Percentiles rank a stretch among this genome's conserved stretches.
phyloP scores from a whole-genome alignment of 2,797 vertebrate genomes.

The Syngnathus rostellatus region DNA sequence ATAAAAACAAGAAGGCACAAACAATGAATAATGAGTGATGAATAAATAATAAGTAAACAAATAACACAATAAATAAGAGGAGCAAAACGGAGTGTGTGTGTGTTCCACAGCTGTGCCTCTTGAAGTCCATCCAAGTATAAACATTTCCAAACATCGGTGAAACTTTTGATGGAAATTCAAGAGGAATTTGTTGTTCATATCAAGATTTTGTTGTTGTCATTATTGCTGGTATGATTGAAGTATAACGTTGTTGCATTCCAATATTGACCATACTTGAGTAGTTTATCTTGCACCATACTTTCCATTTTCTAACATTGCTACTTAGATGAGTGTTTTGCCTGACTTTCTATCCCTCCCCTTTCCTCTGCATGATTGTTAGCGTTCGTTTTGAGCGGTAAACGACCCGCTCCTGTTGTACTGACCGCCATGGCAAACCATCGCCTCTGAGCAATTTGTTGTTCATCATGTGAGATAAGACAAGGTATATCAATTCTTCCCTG shows the following conservation, averaged over 20 bases:
- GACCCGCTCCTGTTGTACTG: conserved; percentile 43
- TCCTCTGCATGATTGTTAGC: conserved; percentile 58
- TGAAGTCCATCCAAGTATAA: too few species aligned
- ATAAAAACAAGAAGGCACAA: too few species aligned
- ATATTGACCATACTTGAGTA: not conserved
- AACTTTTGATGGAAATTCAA: too few species aligned
- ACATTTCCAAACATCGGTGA: too few species aligned
- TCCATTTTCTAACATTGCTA: conserved; percentile 52
- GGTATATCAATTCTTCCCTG: conserved; percentile 23
- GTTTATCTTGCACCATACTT: conserved; percentile 19
- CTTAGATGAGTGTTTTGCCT: conserved; percentile 57
- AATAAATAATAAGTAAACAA: too few species aligned
- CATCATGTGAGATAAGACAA: conserved; percentile 56
- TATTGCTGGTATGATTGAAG: not conserved
- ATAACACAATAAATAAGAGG: too few species aligned
- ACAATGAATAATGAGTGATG: too few species aligned
- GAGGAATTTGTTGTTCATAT: too few species aligned
- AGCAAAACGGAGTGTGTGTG: too few species aligned
- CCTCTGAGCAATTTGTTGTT: conserved; percentile 47
- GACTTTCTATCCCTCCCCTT: conserved; percentile 59
- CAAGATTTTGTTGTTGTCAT: not conserved
- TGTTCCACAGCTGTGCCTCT: too few species aligned
- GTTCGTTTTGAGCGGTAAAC: conserved; percentile 59
- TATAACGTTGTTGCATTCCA: not conserved
- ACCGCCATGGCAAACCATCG: conserved; percentile 39